These are phyloP conservation scores for Anastrepha ludens DNA, from an alignment of 1,140 invertebrate genomes.

Conservation along the genomic window DNA sequence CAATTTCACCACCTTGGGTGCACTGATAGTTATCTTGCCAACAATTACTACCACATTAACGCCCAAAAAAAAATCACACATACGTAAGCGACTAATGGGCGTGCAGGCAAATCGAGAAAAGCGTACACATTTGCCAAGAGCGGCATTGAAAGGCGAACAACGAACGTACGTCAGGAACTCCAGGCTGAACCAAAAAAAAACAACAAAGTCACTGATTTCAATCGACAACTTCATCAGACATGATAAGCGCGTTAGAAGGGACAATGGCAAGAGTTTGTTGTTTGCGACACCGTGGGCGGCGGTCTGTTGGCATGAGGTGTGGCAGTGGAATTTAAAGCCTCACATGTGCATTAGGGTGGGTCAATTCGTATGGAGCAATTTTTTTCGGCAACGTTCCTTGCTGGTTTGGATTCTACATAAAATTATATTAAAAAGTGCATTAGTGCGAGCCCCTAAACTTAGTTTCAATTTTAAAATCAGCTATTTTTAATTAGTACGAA, in stretches of 20 bases:
- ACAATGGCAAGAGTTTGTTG: background rate
- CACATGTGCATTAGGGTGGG: background rate
- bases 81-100: background rate
- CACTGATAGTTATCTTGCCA: constrained; percentile 14
- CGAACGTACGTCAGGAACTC: background rate
- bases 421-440: too few species aligned
- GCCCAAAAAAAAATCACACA: background rate
- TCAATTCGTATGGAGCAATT: too few species aligned
- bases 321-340: background rate
- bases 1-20: background rate
- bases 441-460: too few species aligned
- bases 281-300: background rate
- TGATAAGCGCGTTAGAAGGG: constrained; percentile 37
- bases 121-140: background rate
- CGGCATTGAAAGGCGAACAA: background rate
- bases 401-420: too few species aligned
- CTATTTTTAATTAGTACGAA: too few species aligned
- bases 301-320: too few species aligned
- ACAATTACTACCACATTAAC: background rate
- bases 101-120: background rate
- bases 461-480: too few species aligned
- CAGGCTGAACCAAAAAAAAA: background rate
- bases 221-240: constrained; percentile 52
- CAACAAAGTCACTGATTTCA: constrained; percentile 7
- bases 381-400: too few species aligned